Conservation (phyloP, 2,888 invertebrate species). For the Scaptomyza flava region DNA sequence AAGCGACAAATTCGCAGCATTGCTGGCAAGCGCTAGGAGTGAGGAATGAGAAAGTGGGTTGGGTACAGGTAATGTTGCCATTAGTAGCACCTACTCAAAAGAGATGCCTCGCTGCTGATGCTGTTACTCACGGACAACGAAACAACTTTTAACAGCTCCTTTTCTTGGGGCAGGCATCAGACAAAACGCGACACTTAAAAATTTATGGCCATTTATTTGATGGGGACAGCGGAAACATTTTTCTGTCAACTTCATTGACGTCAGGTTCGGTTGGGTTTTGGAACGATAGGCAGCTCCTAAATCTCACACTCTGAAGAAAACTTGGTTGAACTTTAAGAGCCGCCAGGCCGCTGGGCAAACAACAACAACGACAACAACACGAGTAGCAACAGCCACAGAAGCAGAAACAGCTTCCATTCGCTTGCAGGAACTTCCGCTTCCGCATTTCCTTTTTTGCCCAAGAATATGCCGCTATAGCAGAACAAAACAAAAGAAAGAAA, state of each 20-base stretch:
- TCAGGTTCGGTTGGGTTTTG: slow-evolving; percentile 19
- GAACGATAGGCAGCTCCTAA: slow-evolving; percentile 37
- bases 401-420: slow-evolving; percentile 17
- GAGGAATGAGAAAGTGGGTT: neutral
- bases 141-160: slow-evolving; percentile 25
- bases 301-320: slow-evolving; percentile 57
- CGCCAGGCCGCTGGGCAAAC: slow-evolving; percentile 42
- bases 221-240: slow-evolving; percentile 73
- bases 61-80: slow-evolving; percentile 67
- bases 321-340: slow-evolving; percentile 76
- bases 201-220: slow-evolving; percentile 74
- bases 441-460: slow-evolving; percentile 5
- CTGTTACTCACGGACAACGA: slow-evolving; percentile 14
- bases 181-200: slow-evolving; percentile 55
- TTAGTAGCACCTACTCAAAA: slow-evolving; percentile 72
- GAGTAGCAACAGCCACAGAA: neutral
- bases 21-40: neutral
- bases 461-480: slow-evolving; percentile 25
- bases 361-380: slow-evolving; percentile 13
- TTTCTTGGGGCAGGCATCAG: slow-evolving; percentile 21
- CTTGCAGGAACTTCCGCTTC: slow-evolving; percentile 40
- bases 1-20: slow-evolving; percentile 38
- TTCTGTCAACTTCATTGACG: slow-evolving; percentile 68
- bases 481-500: slow-evolving; percentile 1
- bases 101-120: slow-evolving; percentile 12